Evolutionary conservation across 2,113 vertebrate genomes (phyloP), one percentile per base, ranked within the genome.

Genomic region (Eurypyga helias): DNA sequence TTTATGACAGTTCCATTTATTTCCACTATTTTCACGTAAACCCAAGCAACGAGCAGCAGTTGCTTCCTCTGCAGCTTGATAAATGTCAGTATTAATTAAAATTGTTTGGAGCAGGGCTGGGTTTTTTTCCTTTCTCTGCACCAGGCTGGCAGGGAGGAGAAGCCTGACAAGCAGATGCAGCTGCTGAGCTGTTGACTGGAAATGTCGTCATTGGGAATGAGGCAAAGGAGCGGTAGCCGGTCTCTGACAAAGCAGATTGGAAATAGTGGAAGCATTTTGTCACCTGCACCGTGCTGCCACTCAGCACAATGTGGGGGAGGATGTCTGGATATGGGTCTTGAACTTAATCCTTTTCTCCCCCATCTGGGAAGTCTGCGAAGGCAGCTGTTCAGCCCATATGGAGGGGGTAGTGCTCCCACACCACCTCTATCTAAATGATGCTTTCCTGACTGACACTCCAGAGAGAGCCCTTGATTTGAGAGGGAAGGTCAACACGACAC

Each of bases 71-170:
- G 85, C 86, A 87, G 92, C 91, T 97, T 95, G 93, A 95, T 96
- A 96, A 96, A 98, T 95, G 96, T 97, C 96, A 93, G 93, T 87
- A 97, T 97, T 97, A 97, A 98, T 98, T 97, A 97, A 97, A 96
- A 91, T 71, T 64, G 91, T 92, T 97, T 4, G 0, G 51, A 72
- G 87, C 10, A 61, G 72, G 66, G 65, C 87, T 0, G 6, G 17
- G 12, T 34, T 92, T 93, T 60, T 90, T 80, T 72, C 36, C 33
- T 79, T 61, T 96, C 82, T 83, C 91, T 83, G 80, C 78, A 65
- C 87, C 80, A 69, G 87, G 54, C 84, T 95, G 92, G 96, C 86
- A 96, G 72, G 77, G 87, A 96, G 67, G 52, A 95, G 92, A 89
- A 92, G 61, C 72, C 90, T 97, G 97, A 97, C 4, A 0, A 93